Evolutionary conservation across 2,888 invertebrate genomes (phyloP), one percentile per base, ranked within the genome.

Genomic region (Hypselothyrea guttata): DNA sequence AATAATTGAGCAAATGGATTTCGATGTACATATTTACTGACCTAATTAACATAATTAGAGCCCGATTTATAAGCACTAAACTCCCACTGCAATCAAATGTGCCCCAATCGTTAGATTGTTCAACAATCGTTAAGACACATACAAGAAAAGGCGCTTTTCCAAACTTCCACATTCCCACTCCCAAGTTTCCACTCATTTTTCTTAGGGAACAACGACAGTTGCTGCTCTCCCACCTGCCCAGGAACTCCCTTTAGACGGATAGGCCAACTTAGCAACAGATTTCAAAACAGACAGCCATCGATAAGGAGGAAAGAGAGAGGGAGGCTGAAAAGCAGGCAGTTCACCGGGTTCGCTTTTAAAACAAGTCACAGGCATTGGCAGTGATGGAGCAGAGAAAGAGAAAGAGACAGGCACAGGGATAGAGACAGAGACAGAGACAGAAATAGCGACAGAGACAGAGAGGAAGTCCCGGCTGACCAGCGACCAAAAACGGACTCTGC

Each of bases 241-340:
- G 5, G 22, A 2, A 22, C 22, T 5, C 5, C 22, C 22, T 22
- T 22, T 5, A 22, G 22, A 22, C 5, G 22, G 22, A 22, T 22
- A 22, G 22, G 5, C 22, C 22, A 22, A 22, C 22, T 5, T 8
- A 4, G 27, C 28, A 34, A 31, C 15, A 72, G 79, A 84, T 75
- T 83, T 70, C 60, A 53, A 51, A 60, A 62, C 48, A 48, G 76
- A 75, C 75, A 67, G n/a, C 52, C 7, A 12, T 42, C 31, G 37
- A 51, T 48, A 8, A 31, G 34, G 47, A 22, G 22, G 22, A 22
- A 22, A 22, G 22, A 22, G 5, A n/a, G n/a, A n/a, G n/a, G n/a
- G n/a, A n/a, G n/a, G n/a, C n/a, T n/a, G n/a, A n/a, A n/a, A n/a
- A n/a, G n/a, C n/a, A 22, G 22, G 5, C 22, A 22, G 22, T 2